These are phyloP conservation scores for Drosophila truncata DNA, from an alignment of 1,140 invertebrate species.

Conservation along the genomic window DNA sequence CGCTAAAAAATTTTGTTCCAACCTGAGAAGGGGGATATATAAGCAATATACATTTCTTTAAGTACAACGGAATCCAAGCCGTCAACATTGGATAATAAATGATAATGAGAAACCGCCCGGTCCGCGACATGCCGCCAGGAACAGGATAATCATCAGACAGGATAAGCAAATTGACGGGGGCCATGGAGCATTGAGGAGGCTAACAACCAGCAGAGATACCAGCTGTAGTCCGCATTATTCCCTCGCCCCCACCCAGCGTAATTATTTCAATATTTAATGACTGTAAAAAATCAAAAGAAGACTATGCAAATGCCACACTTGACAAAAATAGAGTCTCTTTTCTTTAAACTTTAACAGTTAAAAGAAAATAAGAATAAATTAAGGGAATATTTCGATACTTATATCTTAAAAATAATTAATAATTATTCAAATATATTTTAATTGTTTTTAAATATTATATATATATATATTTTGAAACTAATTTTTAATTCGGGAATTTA, in stretches of 20 bases:
- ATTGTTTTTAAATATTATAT: too few relatives aligned
- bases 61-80: constrained; percentile 38
- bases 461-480: too few relatives aligned
- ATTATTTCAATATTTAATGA: constrained; percentile 79
- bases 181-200: constrained; percentile 26
- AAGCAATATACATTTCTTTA: constrained; percentile 30
- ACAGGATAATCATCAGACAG: constrained; percentile 39
- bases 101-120: constrained; percentile 61
- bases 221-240: constrained; percentile 16
- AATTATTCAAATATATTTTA: too few relatives aligned
- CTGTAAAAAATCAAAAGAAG: constrained; percentile 40
- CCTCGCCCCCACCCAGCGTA: constrained; percentile 17
- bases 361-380: too few relatives aligned
- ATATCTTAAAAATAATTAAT: too few relatives aligned
- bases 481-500: too few relatives aligned
- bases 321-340: not conserved
- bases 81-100: constrained; percentile 66
- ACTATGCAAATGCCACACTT: constrained; percentile 55
- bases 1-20: constrained; percentile 13
- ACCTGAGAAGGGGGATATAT: constrained; percentile 3
- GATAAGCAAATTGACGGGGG: constrained; percentile 23
- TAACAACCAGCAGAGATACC: constrained; percentile 31
- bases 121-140: constrained; percentile 35
- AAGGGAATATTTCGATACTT: too few relatives aligned
- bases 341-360: too few relatives aligned